Conservation (phyloP, 2,113 vertebrate species). For the Hyperoodon ampullatus region DNA sequence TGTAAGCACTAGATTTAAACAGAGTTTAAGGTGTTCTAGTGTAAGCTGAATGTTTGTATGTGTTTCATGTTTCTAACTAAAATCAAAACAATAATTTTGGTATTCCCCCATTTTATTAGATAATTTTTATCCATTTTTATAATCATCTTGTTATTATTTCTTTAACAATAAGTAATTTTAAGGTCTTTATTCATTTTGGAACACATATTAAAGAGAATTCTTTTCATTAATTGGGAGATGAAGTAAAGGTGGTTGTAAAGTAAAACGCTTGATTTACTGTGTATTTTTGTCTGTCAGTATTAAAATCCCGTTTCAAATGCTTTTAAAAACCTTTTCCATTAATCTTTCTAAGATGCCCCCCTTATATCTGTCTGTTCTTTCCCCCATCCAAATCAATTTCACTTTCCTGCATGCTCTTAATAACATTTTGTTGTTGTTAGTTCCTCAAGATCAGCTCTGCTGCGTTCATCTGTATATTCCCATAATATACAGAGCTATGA, state of each 20-base stretch:
- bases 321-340: neutral
- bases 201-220: neutral
- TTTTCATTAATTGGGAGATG: slow-evolving; percentile 1
- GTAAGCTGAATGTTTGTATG: slow-evolving; percentile 24
- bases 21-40: neutral
- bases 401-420: neutral
- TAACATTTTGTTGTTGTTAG: neutral
- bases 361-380: neutral
- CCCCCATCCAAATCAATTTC: neutral
- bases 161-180: slow-evolving; percentile 36
- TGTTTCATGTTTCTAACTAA: slow-evolving; percentile 7
- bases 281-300: neutral
- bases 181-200: slow-evolving; percentile 16
- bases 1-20: neutral
- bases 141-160: neutral
- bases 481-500: neutral
- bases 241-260: slow-evolving; percentile 16
- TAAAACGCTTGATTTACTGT: slow-evolving; percentile 15
- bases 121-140: neutral
- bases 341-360: neutral
- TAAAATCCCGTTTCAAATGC: neutral
- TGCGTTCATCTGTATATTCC: neutral
- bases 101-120: neutral
- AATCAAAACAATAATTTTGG: neutral
- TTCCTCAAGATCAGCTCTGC: neutral